These are phyloP conservation scores for Riparia riparia DNA, from an alignment of 2,113 vertebrate species.

Conservation along the genomic window DNA sequence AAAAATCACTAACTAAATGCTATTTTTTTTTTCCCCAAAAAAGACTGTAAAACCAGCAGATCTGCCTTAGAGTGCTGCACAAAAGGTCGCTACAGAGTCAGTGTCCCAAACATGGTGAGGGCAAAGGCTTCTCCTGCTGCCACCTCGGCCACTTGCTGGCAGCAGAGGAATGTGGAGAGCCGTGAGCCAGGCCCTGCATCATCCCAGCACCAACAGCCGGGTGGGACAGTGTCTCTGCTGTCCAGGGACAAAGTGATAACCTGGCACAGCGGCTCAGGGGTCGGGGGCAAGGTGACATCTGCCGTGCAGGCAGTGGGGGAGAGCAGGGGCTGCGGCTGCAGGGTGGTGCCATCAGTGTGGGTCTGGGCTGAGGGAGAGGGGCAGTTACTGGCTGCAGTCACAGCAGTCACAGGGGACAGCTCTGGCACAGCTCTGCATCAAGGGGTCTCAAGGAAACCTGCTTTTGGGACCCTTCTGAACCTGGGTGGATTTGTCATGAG, in stretches of 20 bases:
- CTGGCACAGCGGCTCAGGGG: neutral
- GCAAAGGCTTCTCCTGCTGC: neutral
- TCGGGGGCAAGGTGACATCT: neutral
- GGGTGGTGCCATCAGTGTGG: accelerated
- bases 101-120: neutral
- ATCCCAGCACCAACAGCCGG: neutral
- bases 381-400: accelerated
- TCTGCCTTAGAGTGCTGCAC: neutral
- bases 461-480: neutral
- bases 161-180: neutral
- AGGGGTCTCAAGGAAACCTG: accelerated
- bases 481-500: neutral
- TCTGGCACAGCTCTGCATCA: neutral
- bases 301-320: accelerated
- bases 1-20: neutral
- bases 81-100: neutral
- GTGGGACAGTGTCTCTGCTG: neutral
- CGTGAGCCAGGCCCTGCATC: accelerated
- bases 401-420: neutral
- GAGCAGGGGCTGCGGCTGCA: neutral
- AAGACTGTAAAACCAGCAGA: neutral
- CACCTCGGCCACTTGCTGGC: neutral
- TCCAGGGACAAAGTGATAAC: neutral
- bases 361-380: neutral
- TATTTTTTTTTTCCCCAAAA: neutral